phyloP scores from a whole-genome alignment of 2,797 vertebrate species.

The Bradypodion pumilum region DNA sequence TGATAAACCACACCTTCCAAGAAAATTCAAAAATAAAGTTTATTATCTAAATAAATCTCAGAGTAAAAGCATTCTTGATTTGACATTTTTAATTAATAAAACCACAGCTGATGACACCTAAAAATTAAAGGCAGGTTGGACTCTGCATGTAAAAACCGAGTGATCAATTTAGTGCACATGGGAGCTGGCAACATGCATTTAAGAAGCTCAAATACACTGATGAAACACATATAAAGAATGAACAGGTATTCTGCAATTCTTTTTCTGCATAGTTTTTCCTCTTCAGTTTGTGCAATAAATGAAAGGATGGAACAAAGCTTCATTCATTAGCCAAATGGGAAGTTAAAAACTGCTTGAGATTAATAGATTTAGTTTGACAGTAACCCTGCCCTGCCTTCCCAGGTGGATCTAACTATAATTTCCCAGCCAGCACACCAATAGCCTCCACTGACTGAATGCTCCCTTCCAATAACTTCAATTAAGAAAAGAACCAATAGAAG shows the following conservation, averaged over 20 bases:
- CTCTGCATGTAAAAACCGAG: slow-evolving; percentile 13
- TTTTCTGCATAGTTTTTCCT: slow-evolving; percentile 8
- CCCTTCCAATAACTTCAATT: neutral
- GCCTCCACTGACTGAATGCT: slow-evolving; percentile 3
- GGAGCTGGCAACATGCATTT: neutral
- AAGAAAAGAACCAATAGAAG: neutral
- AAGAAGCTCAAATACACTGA: slow-evolving; percentile 11
- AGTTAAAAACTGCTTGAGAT: neutral
- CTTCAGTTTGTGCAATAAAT: slow-evolving; percentile 5
- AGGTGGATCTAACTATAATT: neutral
- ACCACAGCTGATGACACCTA: neutral
- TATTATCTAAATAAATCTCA: neutral
- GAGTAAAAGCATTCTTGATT: neutral
- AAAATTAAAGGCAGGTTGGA: neutral
- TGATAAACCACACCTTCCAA: slow-evolving; percentile 83
- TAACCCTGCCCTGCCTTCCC: neutral
- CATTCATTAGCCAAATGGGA: neutral
- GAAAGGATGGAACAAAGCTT: neutral
- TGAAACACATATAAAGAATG: slow-evolving; percentile 19
- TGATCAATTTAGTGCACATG: slow-evolving; percentile 3
- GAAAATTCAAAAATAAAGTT: neutral
- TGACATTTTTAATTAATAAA: neutral
- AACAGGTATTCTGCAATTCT: neutral
- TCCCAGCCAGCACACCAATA: neutral
- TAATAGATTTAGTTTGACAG: neutral